Evolutionary conservation across 53 echinoderm and acorn worm genomes (phyloP), one percentile per base, ranked within the genome.

Genomic region (Patiria pectinifera): DNA sequence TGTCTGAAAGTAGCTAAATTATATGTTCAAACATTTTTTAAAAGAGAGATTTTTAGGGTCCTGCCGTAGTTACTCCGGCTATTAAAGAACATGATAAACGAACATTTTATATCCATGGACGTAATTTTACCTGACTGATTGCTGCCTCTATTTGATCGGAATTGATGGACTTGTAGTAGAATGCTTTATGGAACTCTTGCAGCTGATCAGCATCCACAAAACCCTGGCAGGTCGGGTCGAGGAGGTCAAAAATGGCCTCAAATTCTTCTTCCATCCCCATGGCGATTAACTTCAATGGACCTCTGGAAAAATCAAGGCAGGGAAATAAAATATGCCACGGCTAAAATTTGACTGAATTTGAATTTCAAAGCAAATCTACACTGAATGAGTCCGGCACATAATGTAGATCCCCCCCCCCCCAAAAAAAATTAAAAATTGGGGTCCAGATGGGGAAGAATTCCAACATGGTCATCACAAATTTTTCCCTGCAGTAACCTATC

Each of bases 251-350:
- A 66, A 98, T 91, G 77, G 92, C 91, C 60, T 94, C 94, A 84
- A 97, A 94, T 84, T 97, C 97, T 85, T 95, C 95, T 72, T 96
- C 94, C 59, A 93, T 91, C 62, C 95, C 95, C 95, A 96, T 96
- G 76, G 75, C 18, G 45, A 83, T 79, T 24, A 23, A 49, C 59
- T 23, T 74, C 74, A 23, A 9, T 23, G 22, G 11, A 9, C 24
- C 19, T 74, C 74, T 74, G 74, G 74, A 23, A 74, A 74, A 25
- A 21, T 74, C 35, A 53, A 53, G 8, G 8, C 53, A 53, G 53
- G 2, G 22, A 74, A n/a, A 74, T 18, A 74, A 74, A 66, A 66
- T 66, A 18, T 66, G 19, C 15, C 66, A 66, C 4, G 0, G 66
- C 19, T 66, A 6, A 66, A 35, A 35, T 35, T 35, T 0, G 35